These are phyloP conservation scores for Thinocorus orbignyianus DNA, from an alignment of 2,113 vertebrate genomes.

Conservation along the genomic window DNA sequence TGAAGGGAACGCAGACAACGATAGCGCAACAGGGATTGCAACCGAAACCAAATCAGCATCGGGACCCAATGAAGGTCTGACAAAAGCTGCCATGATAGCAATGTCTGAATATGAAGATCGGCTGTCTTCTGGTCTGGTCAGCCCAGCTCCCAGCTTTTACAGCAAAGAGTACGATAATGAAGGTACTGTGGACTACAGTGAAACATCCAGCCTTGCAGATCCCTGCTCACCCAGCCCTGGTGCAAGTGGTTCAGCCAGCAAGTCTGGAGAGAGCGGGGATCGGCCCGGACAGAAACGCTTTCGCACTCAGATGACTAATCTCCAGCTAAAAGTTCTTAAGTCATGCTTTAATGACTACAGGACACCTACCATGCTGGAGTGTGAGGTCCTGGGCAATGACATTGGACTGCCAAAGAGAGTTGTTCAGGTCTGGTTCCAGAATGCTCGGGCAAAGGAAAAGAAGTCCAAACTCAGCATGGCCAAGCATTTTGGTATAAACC, in stretches of 20 bases:
- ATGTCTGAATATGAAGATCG: constrained; percentile 96
- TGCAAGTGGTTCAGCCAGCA: constrained; percentile 86
- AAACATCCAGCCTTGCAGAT: constrained; percentile 96
- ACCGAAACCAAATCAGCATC: constrained; percentile 88
- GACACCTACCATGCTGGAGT: constrained; percentile 99
- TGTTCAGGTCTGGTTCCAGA: constrained; percentile 99
- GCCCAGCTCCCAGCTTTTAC: constrained; percentile 95
- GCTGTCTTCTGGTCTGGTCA: constrained; percentile 94
- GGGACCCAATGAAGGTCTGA: constrained; percentile 85
- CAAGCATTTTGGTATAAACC: constrained; percentile 99
- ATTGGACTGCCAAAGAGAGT: constrained; percentile 99
- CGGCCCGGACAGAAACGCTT: constrained; percentile 98
- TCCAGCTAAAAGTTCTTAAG: constrained; percentile 97
- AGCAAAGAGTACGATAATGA: constrained; percentile 97
- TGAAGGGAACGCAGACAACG: constrained; percentile 95
- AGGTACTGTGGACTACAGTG: constrained; percentile 95
- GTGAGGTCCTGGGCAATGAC: constrained; percentile 98
- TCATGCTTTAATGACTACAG: constrained; percentile 99
- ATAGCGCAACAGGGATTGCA: constrained; percentile 83
- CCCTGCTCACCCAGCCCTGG: constrained; percentile 96
- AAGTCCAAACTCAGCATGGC: constrained; percentile 99
- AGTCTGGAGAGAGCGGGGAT: constrained; percentile 90
- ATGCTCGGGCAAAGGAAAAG: constrained; percentile 98
- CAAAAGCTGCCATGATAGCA: constrained; percentile 87
- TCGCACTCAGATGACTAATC: constrained; percentile 98